Conservation (phyloP, 1,140 invertebrate species). For the Hyposmocoma kahamanoa region DNA sequence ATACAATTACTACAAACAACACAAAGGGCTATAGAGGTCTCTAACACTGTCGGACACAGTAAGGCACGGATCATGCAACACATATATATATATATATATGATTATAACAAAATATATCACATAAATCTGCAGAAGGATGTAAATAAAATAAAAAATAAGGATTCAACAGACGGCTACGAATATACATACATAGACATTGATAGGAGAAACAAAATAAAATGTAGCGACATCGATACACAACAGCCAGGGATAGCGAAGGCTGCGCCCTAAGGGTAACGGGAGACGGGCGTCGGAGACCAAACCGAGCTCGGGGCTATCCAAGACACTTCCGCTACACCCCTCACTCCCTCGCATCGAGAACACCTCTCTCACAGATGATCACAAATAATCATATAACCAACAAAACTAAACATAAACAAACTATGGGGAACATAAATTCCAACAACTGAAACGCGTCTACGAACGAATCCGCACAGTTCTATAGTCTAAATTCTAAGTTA, state of each 20-base stretch:
- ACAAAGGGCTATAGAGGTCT: conserved; percentile 64
- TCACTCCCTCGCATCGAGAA: conserved; percentile 72
- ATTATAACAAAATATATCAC: conserved; percentile 7
- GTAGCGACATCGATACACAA: conserved; percentile 71
- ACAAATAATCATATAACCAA: conserved; percentile 67
- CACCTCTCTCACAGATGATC: conserved; percentile 72
- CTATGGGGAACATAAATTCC: conserved; percentile 54
- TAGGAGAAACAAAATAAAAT: conserved; percentile 32
- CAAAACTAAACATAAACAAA: conserved; percentile 62
- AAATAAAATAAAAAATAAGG: conserved; percentile 32
- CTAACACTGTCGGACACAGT: conserved; percentile 65
- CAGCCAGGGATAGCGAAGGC: conserved; percentile 70
- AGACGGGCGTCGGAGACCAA: conserved; percentile 55
- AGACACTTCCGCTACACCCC: conserved; percentile 70
- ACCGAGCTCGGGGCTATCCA: conserved; percentile 64
- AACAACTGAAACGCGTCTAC: conserved; percentile 48
- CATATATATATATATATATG: conserved; percentile 48
- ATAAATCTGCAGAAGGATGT: not conserved
- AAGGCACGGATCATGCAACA: conserved; percentile 72
- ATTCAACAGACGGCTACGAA: conserved; percentile 44
- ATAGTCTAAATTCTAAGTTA: conserved; percentile 23
- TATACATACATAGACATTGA: conserved; percentile 52
- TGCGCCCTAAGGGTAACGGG: conserved; percentile 60
- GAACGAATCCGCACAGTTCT: conserved; percentile 34
- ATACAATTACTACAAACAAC: conserved; percentile 64